A percentile compares a stretch with the other conserved stretches of the same genome.
These are phyloP conservation scores for Crenuchus spilurus DNA, from an alignment of 2,797 vertebrate species.

Conservation along the genomic window DNA sequence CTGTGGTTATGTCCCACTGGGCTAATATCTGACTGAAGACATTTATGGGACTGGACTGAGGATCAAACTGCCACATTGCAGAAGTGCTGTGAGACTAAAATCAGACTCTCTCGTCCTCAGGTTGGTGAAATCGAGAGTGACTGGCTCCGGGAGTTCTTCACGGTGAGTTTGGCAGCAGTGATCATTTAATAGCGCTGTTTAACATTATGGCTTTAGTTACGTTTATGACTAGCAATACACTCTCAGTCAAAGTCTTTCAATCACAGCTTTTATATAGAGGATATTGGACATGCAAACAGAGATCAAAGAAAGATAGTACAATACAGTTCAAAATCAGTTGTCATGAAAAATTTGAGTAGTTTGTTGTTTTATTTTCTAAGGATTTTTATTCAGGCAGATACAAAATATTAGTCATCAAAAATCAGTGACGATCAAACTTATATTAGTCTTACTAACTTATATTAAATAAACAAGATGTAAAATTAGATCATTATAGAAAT, in stretches of 20 bases:
- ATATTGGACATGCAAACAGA: background rate
- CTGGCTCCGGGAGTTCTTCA: slow-evolving; percentile 83
- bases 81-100: slow-evolving; percentile 25
- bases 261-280: background rate
- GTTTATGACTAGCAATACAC: background rate
- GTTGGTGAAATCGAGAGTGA: slow-evolving; percentile 77
- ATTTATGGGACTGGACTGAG: background rate
- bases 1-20: background rate
- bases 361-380: no score
- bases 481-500: no score
- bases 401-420: no score
- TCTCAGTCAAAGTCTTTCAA: background rate
- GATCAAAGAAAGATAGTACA: background rate
- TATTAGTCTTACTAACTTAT: no score
- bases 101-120: slow-evolving; percentile 61
- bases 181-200: background rate
- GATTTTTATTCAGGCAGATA: no score
- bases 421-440: no score
- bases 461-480: no score
- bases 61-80: slow-evolving; percentile 11
- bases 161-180: slow-evolving; percentile 66
- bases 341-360: no score
- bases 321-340: background rate
- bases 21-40: background rate
- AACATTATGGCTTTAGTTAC: background rate